phyloP scores from a whole-genome alignment of 2,888 invertebrate species.

The Athripsodes cinereus region DNA sequence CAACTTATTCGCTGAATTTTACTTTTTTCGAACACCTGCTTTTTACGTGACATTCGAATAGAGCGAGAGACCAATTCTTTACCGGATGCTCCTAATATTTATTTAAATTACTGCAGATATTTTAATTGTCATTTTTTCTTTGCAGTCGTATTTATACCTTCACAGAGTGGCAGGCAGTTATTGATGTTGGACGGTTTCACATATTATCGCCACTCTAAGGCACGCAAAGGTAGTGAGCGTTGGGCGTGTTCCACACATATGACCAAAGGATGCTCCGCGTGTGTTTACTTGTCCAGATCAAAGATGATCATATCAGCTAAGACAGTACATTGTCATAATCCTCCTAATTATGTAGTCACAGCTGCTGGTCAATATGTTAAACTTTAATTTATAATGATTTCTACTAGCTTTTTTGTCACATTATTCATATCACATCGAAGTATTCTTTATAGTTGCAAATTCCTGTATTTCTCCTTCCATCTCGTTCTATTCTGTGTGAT shows the following conservation, averaged over 20 bases:
- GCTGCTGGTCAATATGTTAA: neutral
- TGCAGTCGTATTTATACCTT: conserved; percentile 6
- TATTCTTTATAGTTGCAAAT: too few species aligned
- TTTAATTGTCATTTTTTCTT: too few species aligned
- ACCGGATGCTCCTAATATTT: too few species aligned
- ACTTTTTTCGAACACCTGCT: too few species aligned
- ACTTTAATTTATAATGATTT: neutral
- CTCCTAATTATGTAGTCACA: conserved; percentile 3
- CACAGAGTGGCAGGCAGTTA: neutral
- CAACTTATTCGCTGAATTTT: too few species aligned
- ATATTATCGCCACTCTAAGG: neutral
- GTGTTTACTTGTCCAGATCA: neutral
- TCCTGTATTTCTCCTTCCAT: too few species aligned
- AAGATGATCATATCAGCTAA: neutral
- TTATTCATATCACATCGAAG: too few species aligned
- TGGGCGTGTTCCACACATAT: conserved; percentile 7
- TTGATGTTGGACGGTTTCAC: neutral
- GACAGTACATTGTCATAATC: neutral
- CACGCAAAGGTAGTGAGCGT: neutral
- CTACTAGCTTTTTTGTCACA: too few species aligned
- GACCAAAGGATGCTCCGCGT: conserved; percentile 1
- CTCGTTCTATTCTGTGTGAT: too few species aligned
- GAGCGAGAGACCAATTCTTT: too few species aligned
- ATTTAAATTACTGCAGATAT: too few species aligned
- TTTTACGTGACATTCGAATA: too few species aligned